Conservation (phyloP, 1,140 invertebrate species). For the Saccostrea cuccullata region DNA sequence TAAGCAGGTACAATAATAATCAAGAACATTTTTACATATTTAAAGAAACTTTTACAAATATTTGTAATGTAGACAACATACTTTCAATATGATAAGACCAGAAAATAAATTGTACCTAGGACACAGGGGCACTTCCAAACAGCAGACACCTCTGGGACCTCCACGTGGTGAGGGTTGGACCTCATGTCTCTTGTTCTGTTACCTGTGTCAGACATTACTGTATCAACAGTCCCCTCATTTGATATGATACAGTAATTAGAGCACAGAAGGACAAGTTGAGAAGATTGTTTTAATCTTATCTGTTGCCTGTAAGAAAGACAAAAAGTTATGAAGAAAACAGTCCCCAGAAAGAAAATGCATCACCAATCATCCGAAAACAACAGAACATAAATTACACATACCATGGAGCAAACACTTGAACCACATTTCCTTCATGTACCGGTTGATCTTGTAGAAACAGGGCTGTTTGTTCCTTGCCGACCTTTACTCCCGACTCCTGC, state of each 20-base stretch:
- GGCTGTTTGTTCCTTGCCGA: conserved; percentile 10
- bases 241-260: conserved; percentile 39
- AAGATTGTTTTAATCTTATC: conserved; percentile 35
- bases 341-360: too few species aligned
- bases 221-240: background rate
- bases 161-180: background rate
- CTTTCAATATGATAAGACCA: too few species aligned
- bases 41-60: too few species aligned
- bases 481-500: background rate
- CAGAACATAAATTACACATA: background rate
- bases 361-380: background rate
- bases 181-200: background rate
- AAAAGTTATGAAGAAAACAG: background rate
- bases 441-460: conserved; percentile 10
- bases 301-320: conserved; percentile 52
- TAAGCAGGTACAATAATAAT: too few species aligned
- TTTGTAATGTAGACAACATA: too few species aligned
- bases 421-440: conserved; percentile 36
- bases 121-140: conserved; percentile 54
- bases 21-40: too few species aligned
- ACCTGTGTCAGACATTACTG: background rate
- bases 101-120: conserved; percentile 28
- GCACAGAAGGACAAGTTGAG: conserved; percentile 44
- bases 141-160: background rate
- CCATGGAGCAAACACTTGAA: conserved; percentile 50